Evolutionary conservation across 2,113 vertebrate genomes (phyloP).

Genomic region (Taurulus bubalis): DNA sequence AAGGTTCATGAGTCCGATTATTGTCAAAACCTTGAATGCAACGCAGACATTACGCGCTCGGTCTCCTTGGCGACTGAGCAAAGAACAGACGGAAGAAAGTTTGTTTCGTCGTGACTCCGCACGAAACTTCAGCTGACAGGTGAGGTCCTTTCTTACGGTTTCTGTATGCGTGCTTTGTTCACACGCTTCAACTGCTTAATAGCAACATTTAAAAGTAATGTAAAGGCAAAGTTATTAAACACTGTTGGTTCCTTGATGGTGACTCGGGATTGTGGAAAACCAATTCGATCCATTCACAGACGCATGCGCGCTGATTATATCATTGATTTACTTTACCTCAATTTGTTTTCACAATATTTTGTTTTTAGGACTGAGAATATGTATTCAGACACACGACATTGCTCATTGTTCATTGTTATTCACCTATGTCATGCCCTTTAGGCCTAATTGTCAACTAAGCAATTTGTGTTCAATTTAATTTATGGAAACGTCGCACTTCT

Average conservation of each 20-base stretch:
- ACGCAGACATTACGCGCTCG: conserved; percentile 11
- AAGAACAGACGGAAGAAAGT: conserved; percentile 16
- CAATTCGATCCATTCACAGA: too few species aligned
- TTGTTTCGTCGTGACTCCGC: neutral
- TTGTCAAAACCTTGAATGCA: conserved; percentile 55
- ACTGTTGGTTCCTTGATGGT: neutral
- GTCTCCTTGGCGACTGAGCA: conserved; percentile 51
- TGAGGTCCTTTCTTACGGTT: neutral
- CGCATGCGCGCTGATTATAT: neutral
- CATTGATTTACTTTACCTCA: neutral
- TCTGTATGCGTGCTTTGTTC: neutral
- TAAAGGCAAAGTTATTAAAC: neutral
- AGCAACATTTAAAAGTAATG: neutral
- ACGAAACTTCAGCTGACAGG: neutral
- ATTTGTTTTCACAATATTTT: neutral
- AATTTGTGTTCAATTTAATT: neutral
- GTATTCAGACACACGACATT: neutral
- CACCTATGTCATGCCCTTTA: neutral
- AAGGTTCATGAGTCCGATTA: conserved; percentile 34
- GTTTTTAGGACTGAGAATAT: neutral
- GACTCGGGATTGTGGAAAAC: neutral
- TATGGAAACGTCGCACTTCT: neutral
- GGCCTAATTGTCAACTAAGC: neutral
- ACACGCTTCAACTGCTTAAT: neutral
- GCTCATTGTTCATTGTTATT: neutral